These are phyloP conservation scores for Podilymbus podiceps DNA, from an alignment of 2,113 vertebrate genomes.

Conservation along the genomic window DNA sequence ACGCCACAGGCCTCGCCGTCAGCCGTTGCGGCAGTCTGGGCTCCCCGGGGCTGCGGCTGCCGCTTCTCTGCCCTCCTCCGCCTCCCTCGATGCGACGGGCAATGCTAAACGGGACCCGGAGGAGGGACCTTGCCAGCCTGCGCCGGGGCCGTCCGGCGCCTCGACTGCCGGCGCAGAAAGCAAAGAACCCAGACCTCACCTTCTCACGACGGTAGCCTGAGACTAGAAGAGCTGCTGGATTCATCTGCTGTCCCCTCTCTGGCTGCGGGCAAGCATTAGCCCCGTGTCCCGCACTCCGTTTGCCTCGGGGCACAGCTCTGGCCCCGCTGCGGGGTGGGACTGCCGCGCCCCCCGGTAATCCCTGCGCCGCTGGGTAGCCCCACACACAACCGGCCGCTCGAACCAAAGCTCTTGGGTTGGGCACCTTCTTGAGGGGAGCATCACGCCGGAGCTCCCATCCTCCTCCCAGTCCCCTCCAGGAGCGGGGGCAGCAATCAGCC, in stretches of 20 bases:
- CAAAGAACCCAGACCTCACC: not conserved
- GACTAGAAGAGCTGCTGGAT: not conserved
- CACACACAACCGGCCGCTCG: accelerated
- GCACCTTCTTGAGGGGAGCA: not conserved
- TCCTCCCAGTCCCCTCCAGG: not conserved
- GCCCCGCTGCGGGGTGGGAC: too few relatives aligned
- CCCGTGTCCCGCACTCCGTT: too few relatives aligned
- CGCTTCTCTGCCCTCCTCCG: not conserved
- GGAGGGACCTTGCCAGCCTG: not conserved
- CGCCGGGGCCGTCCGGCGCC: not conserved
- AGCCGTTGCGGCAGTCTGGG: not conserved
- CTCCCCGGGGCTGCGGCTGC: not conserved
- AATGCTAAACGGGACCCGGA: not conserved
- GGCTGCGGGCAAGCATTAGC: not conserved
- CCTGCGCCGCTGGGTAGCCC: not conserved
- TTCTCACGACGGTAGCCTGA: accelerated
- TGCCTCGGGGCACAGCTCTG: not conserved
- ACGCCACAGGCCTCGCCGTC: accelerated
- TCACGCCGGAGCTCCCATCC: not conserved
- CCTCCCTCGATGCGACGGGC: not conserved
- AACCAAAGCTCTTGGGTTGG: not conserved
- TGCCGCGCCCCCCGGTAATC: not conserved
- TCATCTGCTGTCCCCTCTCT: not conserved
- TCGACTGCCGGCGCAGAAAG: not conserved
- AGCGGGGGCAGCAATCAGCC: not conserved